Conservation (phyloP, 2,113 vertebrate genomes). For the Vanacampus margaritifer region DNA sequence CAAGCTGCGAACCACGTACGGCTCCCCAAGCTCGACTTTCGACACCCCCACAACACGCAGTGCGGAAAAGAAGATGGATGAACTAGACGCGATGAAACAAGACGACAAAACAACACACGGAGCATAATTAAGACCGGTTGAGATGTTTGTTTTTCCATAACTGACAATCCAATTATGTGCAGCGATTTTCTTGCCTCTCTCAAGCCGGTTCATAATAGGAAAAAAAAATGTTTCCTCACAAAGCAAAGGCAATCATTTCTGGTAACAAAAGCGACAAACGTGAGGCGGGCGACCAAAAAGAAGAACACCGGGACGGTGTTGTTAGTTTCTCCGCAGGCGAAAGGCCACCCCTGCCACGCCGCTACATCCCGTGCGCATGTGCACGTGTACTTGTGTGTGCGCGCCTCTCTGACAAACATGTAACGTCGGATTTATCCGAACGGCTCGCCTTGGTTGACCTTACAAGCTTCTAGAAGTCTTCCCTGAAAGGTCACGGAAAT, state of each 20-base stretch:
- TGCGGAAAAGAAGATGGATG: background rate
- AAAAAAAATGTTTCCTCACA: constrained; percentile 9
- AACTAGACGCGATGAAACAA: background rate
- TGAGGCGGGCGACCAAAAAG: constrained; percentile 17
- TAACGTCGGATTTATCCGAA: constrained; percentile 32
- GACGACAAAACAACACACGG: background rate
- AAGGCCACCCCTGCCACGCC: constrained; percentile 57
- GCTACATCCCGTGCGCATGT: constrained; percentile 19
- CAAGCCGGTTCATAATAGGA: constrained; percentile 2
- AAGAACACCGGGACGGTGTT: constrained; percentile 1
- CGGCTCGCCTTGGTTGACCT: constrained; percentile 10
- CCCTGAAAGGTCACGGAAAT: constrained; percentile 53
- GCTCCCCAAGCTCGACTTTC: background rate
- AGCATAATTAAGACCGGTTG: background rate
- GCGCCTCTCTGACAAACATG: constrained; percentile 21
- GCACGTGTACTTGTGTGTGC: background rate
- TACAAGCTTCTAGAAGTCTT: constrained; percentile 30
- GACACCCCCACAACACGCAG: background rate
- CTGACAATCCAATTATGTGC: constrained; percentile 11
- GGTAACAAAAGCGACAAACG: constrained; percentile 12
- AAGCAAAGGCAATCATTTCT: background rate
- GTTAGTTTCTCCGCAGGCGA: constrained; percentile 27
- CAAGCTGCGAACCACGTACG: background rate
- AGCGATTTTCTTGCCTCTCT: constrained; percentile 6
- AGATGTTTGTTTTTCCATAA: constrained; percentile 10